Conservation (phyloP, 1,140 invertebrate genomes). For the Oedothorax gibbosus region DNA sequence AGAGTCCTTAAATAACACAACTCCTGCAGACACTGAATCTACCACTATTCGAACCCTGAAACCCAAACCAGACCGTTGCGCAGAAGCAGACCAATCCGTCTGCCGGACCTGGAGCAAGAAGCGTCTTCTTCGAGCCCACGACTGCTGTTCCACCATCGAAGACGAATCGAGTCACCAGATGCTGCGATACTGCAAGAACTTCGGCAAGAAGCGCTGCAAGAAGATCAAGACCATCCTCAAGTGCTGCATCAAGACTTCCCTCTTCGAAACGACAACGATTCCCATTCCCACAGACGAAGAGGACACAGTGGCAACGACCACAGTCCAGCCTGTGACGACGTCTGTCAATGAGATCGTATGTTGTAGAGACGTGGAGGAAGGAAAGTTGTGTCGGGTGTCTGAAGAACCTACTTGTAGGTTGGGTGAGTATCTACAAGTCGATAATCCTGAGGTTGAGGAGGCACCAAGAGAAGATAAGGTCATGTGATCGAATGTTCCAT, state of each 20-base stretch:
- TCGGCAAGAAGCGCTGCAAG: slow-evolving; percentile 53
- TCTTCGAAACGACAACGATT: not conserved
- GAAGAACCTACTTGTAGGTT: not conserved
- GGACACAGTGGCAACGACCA: not conserved
- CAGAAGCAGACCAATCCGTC: slow-evolving; percentile 25
- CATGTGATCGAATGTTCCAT: slow-evolving; percentile 31
- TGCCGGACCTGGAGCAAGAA: slow-evolving; percentile 43
- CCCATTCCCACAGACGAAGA: not conserved
- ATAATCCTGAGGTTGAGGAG: not conserved
- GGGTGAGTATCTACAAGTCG: not conserved
- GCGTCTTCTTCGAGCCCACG: slow-evolving; percentile 4
- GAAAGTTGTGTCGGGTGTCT: not conserved
- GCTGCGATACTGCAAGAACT: slow-evolving; percentile 16
- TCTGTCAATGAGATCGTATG: not conserved
- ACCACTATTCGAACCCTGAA: not conserved
- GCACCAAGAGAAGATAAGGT: not conserved
- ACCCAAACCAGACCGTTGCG: slow-evolving; percentile 22
- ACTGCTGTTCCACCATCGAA: slow-evolving; percentile 5
- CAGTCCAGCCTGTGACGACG: not conserved
- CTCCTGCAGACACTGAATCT: not conserved
- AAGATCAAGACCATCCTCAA: slow-evolving; percentile 49
- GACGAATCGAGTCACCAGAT: not conserved
- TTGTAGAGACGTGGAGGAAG: not conserved
- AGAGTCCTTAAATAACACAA: too few relatives aligned
- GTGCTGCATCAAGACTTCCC: slow-evolving; percentile 62